Percentiles rank a stretch among this genome's conserved stretches.
These are phyloP conservation scores for Bungarus multicinctus DNA, from an alignment of 2,113 vertebrate species.

Conservation along the genomic window DNA sequence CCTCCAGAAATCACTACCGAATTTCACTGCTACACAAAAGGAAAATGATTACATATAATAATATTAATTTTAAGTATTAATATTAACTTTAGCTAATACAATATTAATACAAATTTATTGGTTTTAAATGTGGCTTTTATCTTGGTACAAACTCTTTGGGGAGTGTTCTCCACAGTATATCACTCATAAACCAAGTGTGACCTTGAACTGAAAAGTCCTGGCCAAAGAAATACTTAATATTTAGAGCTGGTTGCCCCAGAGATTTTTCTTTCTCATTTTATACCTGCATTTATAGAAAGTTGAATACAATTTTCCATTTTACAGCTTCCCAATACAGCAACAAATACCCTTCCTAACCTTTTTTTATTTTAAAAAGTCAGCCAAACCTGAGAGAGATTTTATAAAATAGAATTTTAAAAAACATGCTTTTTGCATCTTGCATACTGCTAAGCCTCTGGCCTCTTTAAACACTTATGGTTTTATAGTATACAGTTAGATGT, in stretches of 20 bases:
- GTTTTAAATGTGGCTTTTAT: not conserved
- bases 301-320: not conserved
- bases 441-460: not conserved
- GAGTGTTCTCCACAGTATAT: not conserved
- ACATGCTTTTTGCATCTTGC: not conserved
- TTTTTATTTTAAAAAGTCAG: not conserved
- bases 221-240: not conserved
- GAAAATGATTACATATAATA: not conserved
- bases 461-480: not conserved
- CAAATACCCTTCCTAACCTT: not conserved
- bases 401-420: not conserved
- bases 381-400: not conserved
- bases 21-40: not conserved
- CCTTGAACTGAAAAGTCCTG: not conserved
- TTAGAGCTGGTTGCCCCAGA: not conserved
- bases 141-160: not conserved
- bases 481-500: not conserved
- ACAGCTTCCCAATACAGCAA: not conserved
- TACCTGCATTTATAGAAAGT: not conserved
- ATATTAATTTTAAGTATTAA: not conserved
- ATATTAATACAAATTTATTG: not conserved
- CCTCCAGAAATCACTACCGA: not conserved
- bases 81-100: not conserved
- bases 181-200: not conserved
- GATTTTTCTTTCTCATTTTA: not conserved